Evolutionary conservation across 2,113 vertebrate genomes (phyloP), one percentile per base, ranked within the genome.

Genomic region (Ciconia maguari): DNA sequence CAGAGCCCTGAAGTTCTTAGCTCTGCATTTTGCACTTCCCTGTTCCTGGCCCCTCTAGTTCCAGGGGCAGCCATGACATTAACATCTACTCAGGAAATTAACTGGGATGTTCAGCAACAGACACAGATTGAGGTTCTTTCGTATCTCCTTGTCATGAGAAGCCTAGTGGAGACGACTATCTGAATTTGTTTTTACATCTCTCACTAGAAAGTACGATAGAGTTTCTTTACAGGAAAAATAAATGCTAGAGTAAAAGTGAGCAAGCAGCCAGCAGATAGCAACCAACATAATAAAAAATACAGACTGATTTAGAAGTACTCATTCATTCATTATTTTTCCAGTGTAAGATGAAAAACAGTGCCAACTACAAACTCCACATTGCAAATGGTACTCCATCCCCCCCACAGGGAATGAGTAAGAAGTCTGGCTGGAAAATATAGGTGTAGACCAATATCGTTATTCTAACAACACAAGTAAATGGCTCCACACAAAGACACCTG

Each of bases 291-390:
- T 55, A 83, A 87, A 93, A 94, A 79, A 70, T 49, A 75, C 4
- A 78, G 61, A 25, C 18, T 36, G 46, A 87, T 81, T 58, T 62
- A 85, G 26, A 74, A 92, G 25, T 27, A 88, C 34, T 46, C 46
- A 48, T 72, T 96, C 76, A 95, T 74, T 83, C 18, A 52, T 58
- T 58, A 4, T 81, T 66, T 93, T 93, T 80, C 55, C 21, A 70
- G 25, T 26, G 4, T 41, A 86, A 83, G 48, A 71, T 22, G 61
- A 89, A 91, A 96, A 89, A 3, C 34, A 60, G 16, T 42, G 52
- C 29, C 48, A 84, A 3, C 15, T 70, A 51, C 16, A 51, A 93
- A 55, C 30, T 74, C 49, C 46, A 70, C 4, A 11, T 38, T 49
- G 38, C 20, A 71, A 84, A 51, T 20, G 13, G 13, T 46, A 79